Conservation (phyloP, 2,797 vertebrate genomes). For the Petrocephalus sullivani region DNA sequence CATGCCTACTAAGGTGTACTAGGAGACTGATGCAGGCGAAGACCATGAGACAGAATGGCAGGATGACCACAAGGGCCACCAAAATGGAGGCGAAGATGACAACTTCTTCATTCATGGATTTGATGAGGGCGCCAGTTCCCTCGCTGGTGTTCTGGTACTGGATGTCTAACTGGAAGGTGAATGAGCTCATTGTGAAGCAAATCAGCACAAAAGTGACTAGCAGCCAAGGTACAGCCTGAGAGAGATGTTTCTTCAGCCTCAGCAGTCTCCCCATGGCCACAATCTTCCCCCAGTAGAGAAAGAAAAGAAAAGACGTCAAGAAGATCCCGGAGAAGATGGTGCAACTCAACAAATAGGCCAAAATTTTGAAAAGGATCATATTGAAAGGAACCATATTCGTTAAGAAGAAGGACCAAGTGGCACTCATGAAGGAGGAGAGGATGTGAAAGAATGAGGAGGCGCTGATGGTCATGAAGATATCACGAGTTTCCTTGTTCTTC, state of each 20-base stretch:
- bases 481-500: background rate
- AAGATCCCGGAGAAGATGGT: background rate
- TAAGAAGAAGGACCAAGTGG: background rate
- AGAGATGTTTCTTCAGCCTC: background rate
- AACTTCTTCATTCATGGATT: background rate
- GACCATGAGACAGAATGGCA: background rate
- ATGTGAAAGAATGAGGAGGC: background rate
- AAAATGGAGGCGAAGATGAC: background rate
- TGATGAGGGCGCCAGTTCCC: too few relatives aligned
- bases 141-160: background rate
- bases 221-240: background rate
- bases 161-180: background rate
- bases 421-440: background rate
- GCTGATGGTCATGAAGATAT: conserved; percentile 1
- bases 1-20: background rate
- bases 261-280: background rate
- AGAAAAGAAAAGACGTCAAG: background rate
- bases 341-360: background rate
- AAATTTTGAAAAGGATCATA: background rate
- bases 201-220: background rate
- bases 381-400: background rate
- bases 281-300: conserved; percentile 7
- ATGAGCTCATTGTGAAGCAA: background rate
- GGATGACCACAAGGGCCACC: background rate
- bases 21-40: background rate